phyloP scores from a whole-genome alignment of 2,113 vertebrate species.

The Tyrannus savana region DNA sequence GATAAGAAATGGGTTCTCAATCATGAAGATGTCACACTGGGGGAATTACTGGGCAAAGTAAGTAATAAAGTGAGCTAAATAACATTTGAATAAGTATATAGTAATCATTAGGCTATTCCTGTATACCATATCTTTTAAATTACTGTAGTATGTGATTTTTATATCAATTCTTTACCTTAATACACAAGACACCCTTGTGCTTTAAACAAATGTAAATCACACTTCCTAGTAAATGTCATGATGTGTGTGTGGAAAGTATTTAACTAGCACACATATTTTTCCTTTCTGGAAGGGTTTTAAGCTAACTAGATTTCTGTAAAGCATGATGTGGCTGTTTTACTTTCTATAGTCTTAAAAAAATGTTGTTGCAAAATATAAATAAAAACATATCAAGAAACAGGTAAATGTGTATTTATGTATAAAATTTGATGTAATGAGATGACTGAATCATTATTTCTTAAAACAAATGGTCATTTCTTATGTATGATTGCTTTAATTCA shows the following conservation, averaged over 20 bases:
- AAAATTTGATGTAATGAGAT: not conserved
- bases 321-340: not conserved
- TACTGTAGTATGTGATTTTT: not conserved
- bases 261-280: not conserved
- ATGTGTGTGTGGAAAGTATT: not conserved
- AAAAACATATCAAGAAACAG: not conserved
- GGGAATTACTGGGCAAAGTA: conserved; percentile 95
- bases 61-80: conserved; percentile 43
- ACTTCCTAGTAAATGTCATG: not conserved
- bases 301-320: not conserved
- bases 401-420: not conserved
- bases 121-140: not conserved
- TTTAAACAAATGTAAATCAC: not conserved
- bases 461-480: not conserved
- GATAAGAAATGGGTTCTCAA: conserved; percentile 98
- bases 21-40: conserved; percentile 93
- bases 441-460: not conserved
- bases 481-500: not conserved
- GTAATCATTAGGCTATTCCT: not conserved
- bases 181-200: not conserved
- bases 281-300: not conserved
- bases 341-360: not conserved
- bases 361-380: not conserved
- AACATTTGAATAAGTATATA: not conserved
- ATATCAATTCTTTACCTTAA: not conserved